phyloP scores from a whole-genome alignment of 2,888 invertebrate genomes.

The Abscondita cerata region DNA sequence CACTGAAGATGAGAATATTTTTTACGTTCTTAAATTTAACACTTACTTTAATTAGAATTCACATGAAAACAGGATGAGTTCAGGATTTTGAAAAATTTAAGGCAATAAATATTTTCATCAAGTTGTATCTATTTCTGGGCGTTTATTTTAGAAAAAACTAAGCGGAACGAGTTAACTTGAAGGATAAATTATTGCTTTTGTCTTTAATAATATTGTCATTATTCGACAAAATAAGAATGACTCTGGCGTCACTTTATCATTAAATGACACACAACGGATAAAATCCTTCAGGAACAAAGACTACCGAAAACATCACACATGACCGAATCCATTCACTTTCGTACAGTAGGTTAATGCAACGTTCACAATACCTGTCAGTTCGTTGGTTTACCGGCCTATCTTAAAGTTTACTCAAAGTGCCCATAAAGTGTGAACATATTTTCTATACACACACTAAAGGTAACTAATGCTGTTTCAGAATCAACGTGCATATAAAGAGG shows the following conservation, averaged over 20 bases:
- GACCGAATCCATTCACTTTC: conserved; percentile 25
- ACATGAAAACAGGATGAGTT: too few species aligned
- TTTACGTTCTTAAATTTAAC: too few species aligned
- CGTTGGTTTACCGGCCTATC: conserved; percentile 22
- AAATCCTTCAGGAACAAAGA: conserved; percentile 21
- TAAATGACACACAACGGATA: conserved; percentile 17
- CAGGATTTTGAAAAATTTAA: too few species aligned
- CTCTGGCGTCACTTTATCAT: conserved; percentile 13
- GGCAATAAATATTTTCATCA: too few species aligned
- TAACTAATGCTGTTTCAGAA: neutral
- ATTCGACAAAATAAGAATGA: too few species aligned
- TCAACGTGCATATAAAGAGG: neutral
- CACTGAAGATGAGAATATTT: too few species aligned
- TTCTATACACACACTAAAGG: conserved; percentile 3
- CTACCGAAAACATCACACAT: conserved; percentile 25
- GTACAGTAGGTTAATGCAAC: conserved; percentile 25
- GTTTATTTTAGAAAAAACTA: too few species aligned
- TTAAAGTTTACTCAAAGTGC: conserved; percentile 27
- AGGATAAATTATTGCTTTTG: too few species aligned
- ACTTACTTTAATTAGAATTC: too few species aligned
- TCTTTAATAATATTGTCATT: too few species aligned
- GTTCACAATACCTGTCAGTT: conserved; percentile 27
- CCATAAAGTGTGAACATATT: conserved; percentile 30
- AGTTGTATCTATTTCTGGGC: too few species aligned
- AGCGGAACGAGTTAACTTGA: too few species aligned